Percentiles rank a stretch among this genome's conserved stretches.
Evolutionary conservation across 2,113 vertebrate species (phyloP).

Genomic region (Sula dactylatra): DNA sequence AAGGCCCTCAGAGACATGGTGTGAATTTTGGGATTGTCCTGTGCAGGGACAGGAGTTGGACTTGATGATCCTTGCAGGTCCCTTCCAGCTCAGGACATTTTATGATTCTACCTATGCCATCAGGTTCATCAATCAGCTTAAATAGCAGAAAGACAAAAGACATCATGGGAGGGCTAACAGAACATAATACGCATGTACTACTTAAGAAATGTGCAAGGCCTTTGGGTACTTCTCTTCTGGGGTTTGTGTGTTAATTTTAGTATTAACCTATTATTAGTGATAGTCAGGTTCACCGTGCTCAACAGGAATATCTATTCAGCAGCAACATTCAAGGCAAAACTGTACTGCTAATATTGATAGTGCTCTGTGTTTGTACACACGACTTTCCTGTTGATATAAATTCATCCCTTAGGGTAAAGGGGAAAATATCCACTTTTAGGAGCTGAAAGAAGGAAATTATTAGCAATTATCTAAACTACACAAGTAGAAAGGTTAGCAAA

Average conservation of each 20-base stretch:
- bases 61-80: too few species aligned
- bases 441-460: not conserved
- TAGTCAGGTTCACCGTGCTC: not conserved
- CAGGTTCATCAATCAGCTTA: not conserved
- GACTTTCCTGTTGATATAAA: conserved; percentile 10
- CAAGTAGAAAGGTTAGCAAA: not conserved
- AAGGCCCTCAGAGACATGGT: too few species aligned
- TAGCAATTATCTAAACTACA: conserved; percentile 42
- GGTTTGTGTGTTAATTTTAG: not conserved
- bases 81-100: too few species aligned
- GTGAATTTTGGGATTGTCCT: too few species aligned
- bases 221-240: not conserved
- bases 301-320: not conserved
- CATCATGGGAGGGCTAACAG: not conserved
- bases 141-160: not conserved
- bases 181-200: not conserved
- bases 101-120: not conserved
- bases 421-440: not conserved
- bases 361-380: not conserved
- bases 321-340: not conserved
- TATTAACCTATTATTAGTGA: not conserved
- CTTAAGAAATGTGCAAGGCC: not conserved
- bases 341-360: not conserved
- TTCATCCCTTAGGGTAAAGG: not conserved
- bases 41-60: too few species aligned